phyloP scores from a whole-genome alignment of 2,888 invertebrate genomes.

The Stenodera caucasica region DNA sequence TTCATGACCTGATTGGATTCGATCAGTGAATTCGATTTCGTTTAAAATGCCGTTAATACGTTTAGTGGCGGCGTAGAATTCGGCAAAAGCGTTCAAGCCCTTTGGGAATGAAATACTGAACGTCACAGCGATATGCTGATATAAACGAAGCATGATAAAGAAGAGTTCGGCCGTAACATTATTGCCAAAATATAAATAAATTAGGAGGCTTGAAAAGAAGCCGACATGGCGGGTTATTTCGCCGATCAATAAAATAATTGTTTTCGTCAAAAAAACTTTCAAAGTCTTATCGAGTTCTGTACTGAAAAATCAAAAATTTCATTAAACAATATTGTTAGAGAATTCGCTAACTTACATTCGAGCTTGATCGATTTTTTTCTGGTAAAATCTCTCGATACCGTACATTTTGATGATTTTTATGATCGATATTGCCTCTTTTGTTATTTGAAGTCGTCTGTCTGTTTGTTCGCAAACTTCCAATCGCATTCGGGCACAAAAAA shows the following conservation, averaged over 20 bases:
- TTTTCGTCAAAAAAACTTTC: not conserved
- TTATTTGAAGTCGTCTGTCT: not conserved
- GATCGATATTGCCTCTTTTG: not conserved
- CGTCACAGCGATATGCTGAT: not conserved
- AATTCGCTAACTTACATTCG: not conserved
- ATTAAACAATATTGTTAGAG: not conserved
- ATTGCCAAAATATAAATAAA: not conserved
- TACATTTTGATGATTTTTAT: not conserved
- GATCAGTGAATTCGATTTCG: not conserved
- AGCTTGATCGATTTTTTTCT: not conserved
- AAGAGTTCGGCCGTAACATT: not conserved
- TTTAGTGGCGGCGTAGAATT: not conserved
- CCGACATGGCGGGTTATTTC: not conserved
- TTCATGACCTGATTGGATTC: too few relatives aligned
- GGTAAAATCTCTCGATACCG: not conserved
- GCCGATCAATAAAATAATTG: not conserved
- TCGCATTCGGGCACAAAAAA: slow-evolving; percentile 19
- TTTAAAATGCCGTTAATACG: not conserved
- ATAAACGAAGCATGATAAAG: not conserved
- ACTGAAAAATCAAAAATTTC: not conserved
- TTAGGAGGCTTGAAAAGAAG: not conserved
- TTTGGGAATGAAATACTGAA: not conserved
- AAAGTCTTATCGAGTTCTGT: not conserved
- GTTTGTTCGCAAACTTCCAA: slow-evolving; percentile 21
- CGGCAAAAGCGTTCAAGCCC: not conserved